Base-by-base conservation (phyloP, 2,888 invertebrate genomes). In the Himalopsyche anomala region DNA sequence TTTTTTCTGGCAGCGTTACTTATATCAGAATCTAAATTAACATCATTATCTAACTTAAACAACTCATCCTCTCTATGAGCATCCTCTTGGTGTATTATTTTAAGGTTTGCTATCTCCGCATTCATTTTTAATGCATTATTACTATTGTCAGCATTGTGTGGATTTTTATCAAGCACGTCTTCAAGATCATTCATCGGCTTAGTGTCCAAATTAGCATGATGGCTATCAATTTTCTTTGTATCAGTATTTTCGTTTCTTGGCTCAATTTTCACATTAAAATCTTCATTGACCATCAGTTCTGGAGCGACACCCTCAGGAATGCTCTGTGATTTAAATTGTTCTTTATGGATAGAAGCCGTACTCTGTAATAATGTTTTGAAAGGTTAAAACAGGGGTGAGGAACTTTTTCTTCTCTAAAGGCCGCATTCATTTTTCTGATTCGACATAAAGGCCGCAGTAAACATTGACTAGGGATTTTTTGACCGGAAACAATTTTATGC, bases 231-330 rank as follows among this genome's bases (percentile, higher is more conserved):
- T 36, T 36, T 36, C 38, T 74, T 36, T 74, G 36, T 4, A 74
- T 28, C 36, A 4, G 19, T 1, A 74, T 38, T 38, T 2, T 74
- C 36, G 15, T 15, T 12, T 15, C 36, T 74, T 38, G 74, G 15
- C 8, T 74, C 74, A 36, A 36, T 36, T 74, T 74, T 74, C 6
- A 74, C 36, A 74, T 74, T 74, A 74, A 74, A 74, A 74, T 74
- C 74, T 38, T 74, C 74, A 38, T 74, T 74, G 12, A 74, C 74
- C 74, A 74, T 74, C 74, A 74, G 74, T 38, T 74, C 74, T 38
- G 74, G 74, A 15, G 74, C 74, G 4, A 74, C 74, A 15, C 74
- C 74, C 12, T 74, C 74, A 38, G 74, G 74, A 36, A 74, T 74
- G 36, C 74, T 74, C 15, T 74, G 74, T 36, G 74, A 74, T 38